Base-by-base conservation (phyloP, 2,113 vertebrate genomes). In the Setophaga coronata region DNA sequence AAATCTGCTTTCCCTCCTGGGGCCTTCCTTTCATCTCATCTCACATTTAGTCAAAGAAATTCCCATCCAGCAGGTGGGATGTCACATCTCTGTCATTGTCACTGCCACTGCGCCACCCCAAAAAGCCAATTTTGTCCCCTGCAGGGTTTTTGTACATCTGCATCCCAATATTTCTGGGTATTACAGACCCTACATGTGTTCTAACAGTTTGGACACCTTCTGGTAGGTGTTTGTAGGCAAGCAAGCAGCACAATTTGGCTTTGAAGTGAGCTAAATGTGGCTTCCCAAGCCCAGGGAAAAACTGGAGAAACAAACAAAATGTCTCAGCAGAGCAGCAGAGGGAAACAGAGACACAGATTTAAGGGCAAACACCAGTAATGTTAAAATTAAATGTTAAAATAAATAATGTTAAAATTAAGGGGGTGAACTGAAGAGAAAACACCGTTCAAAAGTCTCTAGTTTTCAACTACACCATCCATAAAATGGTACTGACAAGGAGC, bases 311-410 rank as follows among this genome's bases (percentile, higher is more conserved):
- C 53, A 28, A 74, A 69, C 56, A 87, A 42, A 89, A 42, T 89
- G 53, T 90, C 64, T 89, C 36, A 61, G 72, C 31, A 81, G 47
- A 93, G 90, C 96, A 95, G 92, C 60, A 97, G 96, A 89, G 93
- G 96, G 96, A 93, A 94, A 94, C 90, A 76, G 88, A 87, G 91
- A 85, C 76, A 61, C 53, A 57, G 60, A 33, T 56, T 81, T 54
- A 24, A 74, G 28, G 45, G 76, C 73, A 25, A 88, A 53, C 67
- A 25, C 31, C 33, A 15, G 21, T 45, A 26, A 15, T 14, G 45
- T 47, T 47, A 47, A 47, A 47, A 47, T 21, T 21, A 21, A 47
- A 20, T 47, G 45, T 47, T 21, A 47, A 20, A 47, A 47, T 47
- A 21, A 47, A 47, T 45, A 47, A 47, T 20, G 20, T 47, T 47